Conservation (phyloP, 1,140 invertebrate genomes). For the Drosophila watanabei region DNA sequence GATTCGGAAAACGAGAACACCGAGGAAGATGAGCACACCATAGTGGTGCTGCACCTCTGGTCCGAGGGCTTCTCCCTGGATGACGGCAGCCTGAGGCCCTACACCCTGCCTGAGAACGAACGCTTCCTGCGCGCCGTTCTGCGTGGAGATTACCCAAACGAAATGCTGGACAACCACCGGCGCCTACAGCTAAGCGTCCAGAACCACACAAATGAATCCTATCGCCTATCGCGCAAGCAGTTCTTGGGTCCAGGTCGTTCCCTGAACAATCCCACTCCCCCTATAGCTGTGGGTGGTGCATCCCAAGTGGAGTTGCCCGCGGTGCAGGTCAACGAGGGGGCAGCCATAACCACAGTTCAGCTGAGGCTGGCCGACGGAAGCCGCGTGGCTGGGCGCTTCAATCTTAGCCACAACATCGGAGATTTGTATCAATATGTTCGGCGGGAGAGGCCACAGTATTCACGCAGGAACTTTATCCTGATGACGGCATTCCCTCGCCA, state of each 20-base stretch:
- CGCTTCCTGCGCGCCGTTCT: conserved; percentile 54
- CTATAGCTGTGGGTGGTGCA: fast-evolving
- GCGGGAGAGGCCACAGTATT: conserved; percentile 48
- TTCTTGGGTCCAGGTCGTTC: conserved; percentile 62
- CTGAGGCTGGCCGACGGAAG: conserved; percentile 63
- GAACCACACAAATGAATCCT: conserved; percentile 64
- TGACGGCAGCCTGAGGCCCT: conserved; percentile 49
- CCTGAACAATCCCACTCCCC: conserved; percentile 12
- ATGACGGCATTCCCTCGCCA: conserved; percentile 61
- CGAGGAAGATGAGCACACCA: conserved; percentile 49
- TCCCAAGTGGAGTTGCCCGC: conserved; percentile 8
- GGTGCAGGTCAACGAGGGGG: conserved; percentile 26
- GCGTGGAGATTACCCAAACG: conserved; percentile 61
- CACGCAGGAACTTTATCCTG: conserved; percentile 39
- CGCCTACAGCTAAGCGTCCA: conserved; percentile 57
- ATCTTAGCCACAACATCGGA: conserved; percentile 47
- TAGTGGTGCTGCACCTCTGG: conserved; percentile 66
- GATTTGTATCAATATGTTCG: conserved; percentile 65
- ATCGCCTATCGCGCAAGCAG: conserved; percentile 57
- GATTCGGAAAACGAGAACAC: conserved; percentile 50
- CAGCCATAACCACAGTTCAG: conserved; percentile 47
- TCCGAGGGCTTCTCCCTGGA: conserved; percentile 68
- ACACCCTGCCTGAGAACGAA: conserved; percentile 62
- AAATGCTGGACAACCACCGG: conserved; percentile 45
- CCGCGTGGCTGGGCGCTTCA: conserved; percentile 55